Conservation (phyloP, 2,888 invertebrate species). For the Leptura quadrifasciata region DNA sequence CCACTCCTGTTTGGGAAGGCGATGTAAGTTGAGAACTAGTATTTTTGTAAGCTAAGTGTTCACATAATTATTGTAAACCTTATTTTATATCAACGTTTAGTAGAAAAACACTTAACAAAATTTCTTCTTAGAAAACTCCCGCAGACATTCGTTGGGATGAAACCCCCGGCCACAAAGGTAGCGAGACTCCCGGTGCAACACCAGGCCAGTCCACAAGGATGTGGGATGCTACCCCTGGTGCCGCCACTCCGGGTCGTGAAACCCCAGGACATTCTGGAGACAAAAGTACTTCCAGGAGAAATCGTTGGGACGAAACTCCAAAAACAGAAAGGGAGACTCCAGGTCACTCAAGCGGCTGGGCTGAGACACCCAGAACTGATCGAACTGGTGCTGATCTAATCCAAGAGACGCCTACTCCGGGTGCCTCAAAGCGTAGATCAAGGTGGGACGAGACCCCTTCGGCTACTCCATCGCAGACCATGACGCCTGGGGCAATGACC, state of each 20-base stretch:
- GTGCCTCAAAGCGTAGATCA: constrained; percentile 93
- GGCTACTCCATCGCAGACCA: constrained; percentile 77
- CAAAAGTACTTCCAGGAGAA: constrained; percentile 85
- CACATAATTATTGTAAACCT: background rate
- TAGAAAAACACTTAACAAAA: too few relatives aligned
- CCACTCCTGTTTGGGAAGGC: constrained; percentile 87
- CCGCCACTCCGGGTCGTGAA: constrained; percentile 88
- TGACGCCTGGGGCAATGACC: constrained; percentile 79
- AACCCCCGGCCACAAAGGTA: constrained; percentile 89
- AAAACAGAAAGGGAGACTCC: constrained; percentile 98
- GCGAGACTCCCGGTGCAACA: constrained; percentile 93
- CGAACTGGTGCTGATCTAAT: constrained; percentile 79
- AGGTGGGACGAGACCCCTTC: constrained; percentile 99
- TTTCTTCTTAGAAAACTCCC: constrained; percentile 79
- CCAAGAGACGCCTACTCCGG: constrained; percentile 95
- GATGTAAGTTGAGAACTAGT: constrained; percentile 77
- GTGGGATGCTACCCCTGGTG: constrained; percentile 98
- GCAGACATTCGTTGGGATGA: constrained; percentile 94
- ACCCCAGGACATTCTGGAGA: constrained; percentile 84
- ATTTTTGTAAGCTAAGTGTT: background rate
- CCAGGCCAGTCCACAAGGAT: constrained; percentile 91
- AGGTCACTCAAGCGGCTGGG: constrained; percentile 96
- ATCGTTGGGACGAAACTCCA: constrained; percentile 99
- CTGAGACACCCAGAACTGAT: constrained; percentile 98
- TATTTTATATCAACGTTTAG: too few relatives aligned